A percentile compares a stretch with the other conserved stretches of the same genome.
phyloP scores from a whole-genome alignment of 2,888 invertebrate species.

The Limulus polyphemus region DNA sequence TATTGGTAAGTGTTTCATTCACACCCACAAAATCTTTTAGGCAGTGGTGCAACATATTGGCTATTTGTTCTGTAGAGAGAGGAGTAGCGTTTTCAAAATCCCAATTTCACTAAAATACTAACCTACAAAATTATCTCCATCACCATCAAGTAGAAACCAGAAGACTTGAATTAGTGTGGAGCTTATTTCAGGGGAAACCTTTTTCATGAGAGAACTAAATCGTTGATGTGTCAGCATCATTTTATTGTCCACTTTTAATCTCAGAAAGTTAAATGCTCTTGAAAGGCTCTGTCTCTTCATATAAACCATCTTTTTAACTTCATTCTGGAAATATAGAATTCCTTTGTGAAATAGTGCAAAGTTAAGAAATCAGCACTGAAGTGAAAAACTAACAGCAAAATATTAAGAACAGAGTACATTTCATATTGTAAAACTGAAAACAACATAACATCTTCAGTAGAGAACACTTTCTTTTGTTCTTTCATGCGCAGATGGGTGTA shows the following conservation, averaged over 20 bases:
- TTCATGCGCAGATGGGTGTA: too few species aligned
- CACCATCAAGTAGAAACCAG: conserved; percentile 37
- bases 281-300: conserved; percentile 36
- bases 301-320: conserved; percentile 30
- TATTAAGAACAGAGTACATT: too few species aligned
- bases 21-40: too few species aligned
- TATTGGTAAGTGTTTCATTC: too few species aligned
- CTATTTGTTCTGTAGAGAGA: too few species aligned
- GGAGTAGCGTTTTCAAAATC: too few species aligned
- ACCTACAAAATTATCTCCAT: conserved; percentile 32
- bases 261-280: conserved; percentile 36
- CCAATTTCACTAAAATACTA: conserved; percentile 2
- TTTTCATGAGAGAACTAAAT: conserved; percentile 35
- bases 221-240: conserved; percentile 31
- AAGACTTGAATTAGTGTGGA: conserved; percentile 32
- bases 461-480: too few species aligned
- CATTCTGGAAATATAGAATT: conserved; percentile 16
- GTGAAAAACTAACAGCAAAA: too few species aligned
- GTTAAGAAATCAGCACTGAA: too few species aligned
- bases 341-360: neutral
- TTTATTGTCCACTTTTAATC: conserved; percentile 16
- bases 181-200: conserved; percentile 30
- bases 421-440: too few species aligned
- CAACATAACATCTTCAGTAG: too few species aligned
- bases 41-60: too few species aligned